Conservation (phyloP, 1,140 invertebrate species). For the Diorhabda sublineata region DNA sequence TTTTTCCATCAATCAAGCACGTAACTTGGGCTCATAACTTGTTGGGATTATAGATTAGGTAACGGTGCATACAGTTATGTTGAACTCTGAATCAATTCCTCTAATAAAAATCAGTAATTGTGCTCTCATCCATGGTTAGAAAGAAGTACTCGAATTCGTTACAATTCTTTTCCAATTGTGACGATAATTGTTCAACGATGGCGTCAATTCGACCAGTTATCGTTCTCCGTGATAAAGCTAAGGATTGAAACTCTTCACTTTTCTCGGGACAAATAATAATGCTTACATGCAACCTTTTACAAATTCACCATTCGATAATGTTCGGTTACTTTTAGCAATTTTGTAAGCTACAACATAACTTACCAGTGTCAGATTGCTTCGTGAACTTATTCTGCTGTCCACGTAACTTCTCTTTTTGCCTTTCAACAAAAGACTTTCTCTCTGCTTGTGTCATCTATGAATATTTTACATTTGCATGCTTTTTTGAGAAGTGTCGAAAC, state of each 20-base stretch:
- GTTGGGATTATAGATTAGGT: too few relatives aligned
- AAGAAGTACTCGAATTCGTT: constrained; percentile 38
- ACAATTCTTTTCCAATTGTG: not conserved
- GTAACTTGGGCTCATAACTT: too few relatives aligned
- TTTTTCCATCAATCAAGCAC: too few relatives aligned
- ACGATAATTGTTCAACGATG: not conserved
- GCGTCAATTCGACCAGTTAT: not conserved
- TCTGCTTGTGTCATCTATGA: too few relatives aligned
- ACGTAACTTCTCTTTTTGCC: too few relatives aligned
- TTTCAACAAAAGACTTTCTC: too few relatives aligned
- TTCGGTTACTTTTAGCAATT: constrained; percentile 38
- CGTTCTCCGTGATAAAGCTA: not conserved
- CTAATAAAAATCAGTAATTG: constrained; percentile 37
- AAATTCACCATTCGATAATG: constrained; percentile 34
- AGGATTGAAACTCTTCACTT: not conserved
- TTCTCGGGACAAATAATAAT: not conserved
- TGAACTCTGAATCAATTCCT: constrained; percentile 37
- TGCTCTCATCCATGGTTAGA: constrained; percentile 40
- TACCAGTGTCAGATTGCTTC: constrained; percentile 4
- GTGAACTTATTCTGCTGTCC: too few relatives aligned
- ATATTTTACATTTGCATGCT: too few relatives aligned
- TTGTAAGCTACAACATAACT: constrained; percentile 34
- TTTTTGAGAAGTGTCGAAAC: too few relatives aligned
- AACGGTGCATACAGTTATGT: constrained; percentile 26
- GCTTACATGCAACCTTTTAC: not conserved